A percentile compares a stretch with the other conserved stretches of the same genome.
These are phyloP conservation scores for Arenicola marina DNA, from an alignment of 2,888 invertebrate genomes.

Conservation along the genomic window DNA sequence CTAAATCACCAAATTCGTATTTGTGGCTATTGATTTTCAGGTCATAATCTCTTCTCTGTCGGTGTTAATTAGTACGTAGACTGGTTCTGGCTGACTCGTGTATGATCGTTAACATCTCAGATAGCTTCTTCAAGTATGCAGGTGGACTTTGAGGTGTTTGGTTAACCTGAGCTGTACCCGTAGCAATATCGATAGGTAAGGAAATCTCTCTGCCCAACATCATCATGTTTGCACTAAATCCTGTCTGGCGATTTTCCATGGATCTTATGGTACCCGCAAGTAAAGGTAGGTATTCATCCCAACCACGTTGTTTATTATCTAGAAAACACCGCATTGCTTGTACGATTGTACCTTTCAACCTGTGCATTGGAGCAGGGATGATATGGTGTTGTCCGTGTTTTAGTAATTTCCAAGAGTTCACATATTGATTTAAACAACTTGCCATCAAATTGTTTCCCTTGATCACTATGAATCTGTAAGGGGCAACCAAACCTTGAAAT, in stretches of 20 bases:
- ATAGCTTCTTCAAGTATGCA: background rate
- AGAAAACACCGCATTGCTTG: background rate
- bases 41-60: background rate
- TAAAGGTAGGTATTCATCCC: background rate
- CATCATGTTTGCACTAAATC: background rate
- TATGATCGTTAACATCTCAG: too few species aligned
- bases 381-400: too few species aligned
- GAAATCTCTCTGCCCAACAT: background rate
- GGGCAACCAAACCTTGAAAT: too few species aligned
- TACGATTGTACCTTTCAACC: background rate
- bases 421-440: too few species aligned
- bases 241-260: background rate
- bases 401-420: too few species aligned
- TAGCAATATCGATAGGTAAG: background rate
- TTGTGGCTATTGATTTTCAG: background rate
- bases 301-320: background rate
- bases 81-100: too few species aligned
- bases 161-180: background rate
- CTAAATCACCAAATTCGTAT: background rate
- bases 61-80: too few species aligned
- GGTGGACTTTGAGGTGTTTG: background rate
- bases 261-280: background rate
- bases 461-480: too few species aligned
- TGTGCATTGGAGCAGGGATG: too few species aligned
- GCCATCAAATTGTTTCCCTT: too few species aligned